Evolutionary conservation across 2,888 invertebrate species (phyloP).

Genomic region (Elysia crispata): DNA sequence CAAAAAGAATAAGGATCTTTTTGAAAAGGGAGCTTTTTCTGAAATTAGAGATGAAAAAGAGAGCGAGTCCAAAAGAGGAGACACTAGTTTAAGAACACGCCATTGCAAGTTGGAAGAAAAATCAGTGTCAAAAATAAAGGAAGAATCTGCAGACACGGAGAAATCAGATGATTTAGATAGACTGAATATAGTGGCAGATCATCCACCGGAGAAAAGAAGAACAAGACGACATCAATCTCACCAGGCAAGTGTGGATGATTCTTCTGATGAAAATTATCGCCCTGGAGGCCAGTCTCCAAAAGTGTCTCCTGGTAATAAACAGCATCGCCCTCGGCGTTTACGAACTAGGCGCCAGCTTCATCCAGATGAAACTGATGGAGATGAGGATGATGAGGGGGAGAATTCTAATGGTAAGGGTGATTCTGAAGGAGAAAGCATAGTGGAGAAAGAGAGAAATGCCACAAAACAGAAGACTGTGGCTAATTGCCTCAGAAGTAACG

Average conservation of each 20-base stretch:
- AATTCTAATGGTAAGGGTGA: constrained; percentile 56
- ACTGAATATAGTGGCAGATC: background rate
- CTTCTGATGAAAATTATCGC: constrained; percentile 50
- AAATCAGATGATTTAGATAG: background rate
- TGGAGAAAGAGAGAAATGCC: too few relatives aligned
- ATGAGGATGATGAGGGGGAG: constrained; percentile 5
- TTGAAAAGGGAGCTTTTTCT: background rate
- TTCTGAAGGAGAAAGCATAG: constrained; percentile 6
- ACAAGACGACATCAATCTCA: constrained; percentile 34
- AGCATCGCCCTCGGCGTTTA: constrained; percentile 3
- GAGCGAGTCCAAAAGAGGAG: background rate
- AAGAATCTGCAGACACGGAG: background rate
- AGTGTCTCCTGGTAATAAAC: background rate
- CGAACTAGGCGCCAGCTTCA: constrained; percentile 2
- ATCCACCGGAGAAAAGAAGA: background rate
- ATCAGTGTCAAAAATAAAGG: background rate
- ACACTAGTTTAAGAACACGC: background rate
- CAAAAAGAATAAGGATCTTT: constrained; percentile 1
- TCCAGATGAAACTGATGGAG: constrained; percentile 37
- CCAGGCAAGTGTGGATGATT: constrained; percentile 17
- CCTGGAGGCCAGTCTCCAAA: constrained; percentile 22
- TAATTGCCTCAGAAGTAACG: too few relatives aligned
- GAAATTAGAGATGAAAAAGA: background rate
- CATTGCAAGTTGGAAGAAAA: background rate
- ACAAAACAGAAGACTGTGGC: too few relatives aligned